Percentiles rank a stretch among this genome's conserved stretches.
Evolutionary conservation across 2,888 invertebrate species (phyloP).

Genomic region (Rhamphomyia laevipes): DNA sequence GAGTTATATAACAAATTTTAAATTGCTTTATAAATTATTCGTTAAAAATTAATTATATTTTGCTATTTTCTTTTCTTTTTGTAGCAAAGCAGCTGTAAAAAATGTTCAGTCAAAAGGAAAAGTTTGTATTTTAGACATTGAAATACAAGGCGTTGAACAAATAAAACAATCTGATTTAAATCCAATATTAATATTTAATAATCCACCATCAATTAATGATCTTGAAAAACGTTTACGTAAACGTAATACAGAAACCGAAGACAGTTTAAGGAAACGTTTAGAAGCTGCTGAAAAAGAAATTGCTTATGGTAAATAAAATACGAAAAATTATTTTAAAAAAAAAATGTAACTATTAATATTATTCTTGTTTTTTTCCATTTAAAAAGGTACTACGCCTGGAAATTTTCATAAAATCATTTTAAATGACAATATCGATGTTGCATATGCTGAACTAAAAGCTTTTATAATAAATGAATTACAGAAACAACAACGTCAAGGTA

Average conservation of each 20-base stretch:
- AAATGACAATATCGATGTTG: slow-evolving; percentile 70
- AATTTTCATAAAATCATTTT: slow-evolving; percentile 76
- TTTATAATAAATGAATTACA: slow-evolving; percentile 54
- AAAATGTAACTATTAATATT: not conserved
- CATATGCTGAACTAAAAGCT: slow-evolving; percentile 61
- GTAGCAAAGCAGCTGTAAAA: slow-evolving; percentile 73
- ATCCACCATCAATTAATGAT: slow-evolving; percentile 76
- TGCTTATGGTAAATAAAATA: slow-evolving; percentile 53
- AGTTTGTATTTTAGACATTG: slow-evolving; percentile 89
- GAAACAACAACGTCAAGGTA: slow-evolving; percentile 42
- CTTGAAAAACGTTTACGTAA: slow-evolving; percentile 60
- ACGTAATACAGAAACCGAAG: slow-evolving; percentile 86
- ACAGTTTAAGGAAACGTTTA: slow-evolving; percentile 66
- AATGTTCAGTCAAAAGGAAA: slow-evolving; percentile 68
- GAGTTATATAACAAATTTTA: no score
- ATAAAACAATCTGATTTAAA: slow-evolving; percentile 71
- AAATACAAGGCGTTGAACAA: slow-evolving; percentile 86
- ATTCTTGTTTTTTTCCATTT: slow-evolving; percentile 12
- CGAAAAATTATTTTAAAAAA: not conserved
- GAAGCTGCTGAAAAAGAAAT: slow-evolving; percentile 70
- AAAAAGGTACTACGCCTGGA: slow-evolving; percentile 47
- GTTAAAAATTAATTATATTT: no score
- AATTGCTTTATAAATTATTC: no score
- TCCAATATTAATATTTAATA: slow-evolving; percentile 78
- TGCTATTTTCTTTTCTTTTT: not conserved